Evolutionary conservation across 2,113 vertebrate genomes (phyloP), one percentile per base, ranked within the genome.

Genomic region (Caranx melampygus): DNA sequence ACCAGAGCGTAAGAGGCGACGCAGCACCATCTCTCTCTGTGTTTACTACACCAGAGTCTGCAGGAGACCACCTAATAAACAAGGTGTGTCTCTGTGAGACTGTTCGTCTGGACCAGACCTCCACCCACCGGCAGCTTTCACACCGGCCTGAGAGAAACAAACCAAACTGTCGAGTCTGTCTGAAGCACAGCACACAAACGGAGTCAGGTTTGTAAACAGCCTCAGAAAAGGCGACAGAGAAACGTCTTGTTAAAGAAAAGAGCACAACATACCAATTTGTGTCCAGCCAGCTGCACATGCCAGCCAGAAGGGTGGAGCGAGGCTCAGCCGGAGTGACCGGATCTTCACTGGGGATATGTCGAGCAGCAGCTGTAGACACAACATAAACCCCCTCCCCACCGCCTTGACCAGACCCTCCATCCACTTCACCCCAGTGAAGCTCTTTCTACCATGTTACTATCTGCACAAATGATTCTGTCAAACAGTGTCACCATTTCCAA

Each of bases 361-460:
- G 12, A 51, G 65, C 9, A 67, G 79, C 65, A 87, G 76, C 79
- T 81, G 76, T 34, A 81, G 85, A 85, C 76, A 81, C 45, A 81
- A 84, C 81, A 84, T 20, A 55, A 55, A 40, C 15, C 12, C 26
- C 26, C 26, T 12, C 66, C 14, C 21, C 15, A 3, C 18, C 51
- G 14, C 65, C 31, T 42, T 2, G 16, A 67, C 61, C 0, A 55
- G 7, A 69, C n/a, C 52, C 44, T 44, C 7, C 3, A 64, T 54
- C 66, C 44, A 42, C 60, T 45, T 79, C 58, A 52, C 66, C 61
- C 6, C 31, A 71, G 8, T 45, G 44, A 45, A 45, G 44, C 12
- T 13, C 44, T 45, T 4, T 45, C 44, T 0, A 45, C 13, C 44
- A 3, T 13, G 2, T 13, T 45, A 14, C 11, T 45, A 14, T 45